phyloP scores from a whole-genome alignment of 35 echinoderm and acorn worm species.

The Patiria miniata region DNA sequence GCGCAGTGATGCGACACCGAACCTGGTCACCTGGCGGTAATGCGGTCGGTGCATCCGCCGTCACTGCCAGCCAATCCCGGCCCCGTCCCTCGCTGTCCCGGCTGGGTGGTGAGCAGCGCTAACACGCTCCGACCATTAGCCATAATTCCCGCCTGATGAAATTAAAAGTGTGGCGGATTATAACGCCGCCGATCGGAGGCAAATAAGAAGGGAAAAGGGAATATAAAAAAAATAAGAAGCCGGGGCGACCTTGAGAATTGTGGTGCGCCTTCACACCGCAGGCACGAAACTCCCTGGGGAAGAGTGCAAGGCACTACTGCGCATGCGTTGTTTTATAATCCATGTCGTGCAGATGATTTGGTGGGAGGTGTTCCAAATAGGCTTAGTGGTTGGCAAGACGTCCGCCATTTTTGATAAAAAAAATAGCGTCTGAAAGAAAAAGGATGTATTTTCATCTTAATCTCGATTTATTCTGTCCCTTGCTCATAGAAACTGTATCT shows the following conservation, averaged over 20 bases:
- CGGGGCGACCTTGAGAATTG: slow-evolving; percentile 10
- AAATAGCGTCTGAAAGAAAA: too few relatives aligned
- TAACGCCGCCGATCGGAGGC: not conserved
- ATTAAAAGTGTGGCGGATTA: slow-evolving; percentile 22
- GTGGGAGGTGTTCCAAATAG: not conserved
- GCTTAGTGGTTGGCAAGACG: not conserved
- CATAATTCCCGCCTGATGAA: slow-evolving; percentile 12
- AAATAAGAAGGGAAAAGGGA: not conserved
- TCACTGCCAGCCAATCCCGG: not conserved
- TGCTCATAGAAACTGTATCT: too few relatives aligned
- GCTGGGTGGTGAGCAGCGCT: not conserved
- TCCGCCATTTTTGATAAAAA: too few relatives aligned
- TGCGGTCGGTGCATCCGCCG: not conserved
- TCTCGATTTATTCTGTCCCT: too few relatives aligned
- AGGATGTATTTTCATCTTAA: too few relatives aligned
- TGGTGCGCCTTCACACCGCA: not conserved
- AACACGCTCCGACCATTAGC: slow-evolving; percentile 3
- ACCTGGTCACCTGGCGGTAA: not conserved
- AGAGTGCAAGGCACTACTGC: not conserved
- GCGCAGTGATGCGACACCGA: not conserved
- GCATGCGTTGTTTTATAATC: slow-evolving; percentile 11
- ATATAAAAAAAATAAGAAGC: not conserved
- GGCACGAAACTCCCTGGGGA: not conserved
- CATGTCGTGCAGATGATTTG: slow-evolving; percentile 13
- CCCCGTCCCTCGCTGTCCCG: not conserved